Conservation (phyloP, 2,797 vertebrate genomes). For the Crocidura indochinensis region DNA sequence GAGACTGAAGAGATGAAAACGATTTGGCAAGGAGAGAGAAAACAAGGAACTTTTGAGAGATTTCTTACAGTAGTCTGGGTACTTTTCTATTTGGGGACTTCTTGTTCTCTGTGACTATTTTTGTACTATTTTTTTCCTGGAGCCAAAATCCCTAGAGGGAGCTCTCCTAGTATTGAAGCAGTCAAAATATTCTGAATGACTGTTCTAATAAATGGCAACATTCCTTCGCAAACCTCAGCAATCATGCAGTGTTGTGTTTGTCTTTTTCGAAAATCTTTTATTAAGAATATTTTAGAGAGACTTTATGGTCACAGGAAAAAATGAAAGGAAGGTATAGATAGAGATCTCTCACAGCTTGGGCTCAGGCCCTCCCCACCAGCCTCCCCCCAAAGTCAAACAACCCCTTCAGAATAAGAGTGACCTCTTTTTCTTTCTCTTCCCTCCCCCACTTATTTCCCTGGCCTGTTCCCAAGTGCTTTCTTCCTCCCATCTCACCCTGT, state of each 20-base stretch:
- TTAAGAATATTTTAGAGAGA: background rate
- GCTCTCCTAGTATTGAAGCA: background rate
- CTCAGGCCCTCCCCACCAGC: background rate
- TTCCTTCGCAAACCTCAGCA: background rate
- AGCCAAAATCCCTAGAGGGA: background rate
- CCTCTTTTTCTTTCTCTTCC: background rate
- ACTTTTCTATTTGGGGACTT: background rate
- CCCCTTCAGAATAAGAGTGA: background rate
- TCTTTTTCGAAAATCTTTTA: constrained; percentile 12
- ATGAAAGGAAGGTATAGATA: background rate
- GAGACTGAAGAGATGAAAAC: background rate
- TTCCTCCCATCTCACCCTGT: constrained; percentile 63
- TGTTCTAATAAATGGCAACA: background rate
- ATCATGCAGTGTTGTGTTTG: background rate
- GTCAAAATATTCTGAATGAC: constrained; percentile 18
- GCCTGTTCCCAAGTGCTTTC: constrained; percentile 57
- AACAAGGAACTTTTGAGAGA: background rate
- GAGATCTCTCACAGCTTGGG: background rate
- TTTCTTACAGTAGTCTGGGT: background rate
- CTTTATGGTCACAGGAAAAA: background rate
- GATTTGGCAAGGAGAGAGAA: background rate
- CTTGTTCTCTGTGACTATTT: background rate
- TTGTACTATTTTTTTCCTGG: background rate
- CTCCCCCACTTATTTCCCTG: constrained; percentile 40
- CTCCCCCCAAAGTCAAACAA: background rate